These are phyloP conservation scores for Clarias fuscus DNA, from an alignment of 2,797 vertebrate genomes.

Conservation along the genomic window DNA sequence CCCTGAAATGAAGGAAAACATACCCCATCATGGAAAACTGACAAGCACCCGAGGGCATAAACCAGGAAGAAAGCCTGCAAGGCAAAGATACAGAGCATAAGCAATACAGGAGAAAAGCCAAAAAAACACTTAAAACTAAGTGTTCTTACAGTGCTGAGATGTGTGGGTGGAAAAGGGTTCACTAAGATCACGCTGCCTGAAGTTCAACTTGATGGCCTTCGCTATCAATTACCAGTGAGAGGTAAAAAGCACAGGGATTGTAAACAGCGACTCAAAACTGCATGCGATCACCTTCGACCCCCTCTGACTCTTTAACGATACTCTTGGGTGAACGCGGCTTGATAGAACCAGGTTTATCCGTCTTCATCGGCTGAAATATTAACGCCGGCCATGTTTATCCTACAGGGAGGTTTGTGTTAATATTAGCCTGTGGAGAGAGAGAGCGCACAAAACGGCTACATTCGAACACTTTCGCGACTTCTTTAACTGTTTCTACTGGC, in stretches of 20 bases:
- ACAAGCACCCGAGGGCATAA: constrained; percentile 88
- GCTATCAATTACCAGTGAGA: constrained; percentile 23
- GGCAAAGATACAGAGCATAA: not conserved
- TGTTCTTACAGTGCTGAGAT: constrained; percentile 4
- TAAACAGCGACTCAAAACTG: constrained; percentile 29
- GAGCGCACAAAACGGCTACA: not conserved
- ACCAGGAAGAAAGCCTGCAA: constrained; percentile 92
- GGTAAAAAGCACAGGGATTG: constrained; percentile 10
- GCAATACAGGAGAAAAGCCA: not conserved
- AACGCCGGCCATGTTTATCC: constrained; percentile 24
- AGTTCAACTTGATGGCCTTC: constrained; percentile 2
- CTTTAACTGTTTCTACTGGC: constrained; percentile 55
- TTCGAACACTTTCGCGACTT: constrained; percentile 26
- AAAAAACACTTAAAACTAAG: not conserved
- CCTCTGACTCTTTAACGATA: constrained; percentile 21
- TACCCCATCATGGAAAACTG: constrained; percentile 83
- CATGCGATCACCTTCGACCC: constrained; percentile 8
- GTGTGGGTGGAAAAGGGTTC: constrained; percentile 23
- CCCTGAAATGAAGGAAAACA: constrained; percentile 31
- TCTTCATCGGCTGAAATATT: constrained; percentile 33
- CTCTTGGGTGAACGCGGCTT: constrained; percentile 33
- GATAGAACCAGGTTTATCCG: constrained; percentile 10
- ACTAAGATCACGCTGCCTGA: constrained; percentile 4
- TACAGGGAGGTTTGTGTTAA: constrained; percentile 44
- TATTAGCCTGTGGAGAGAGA: constrained; percentile 26